Base-by-base conservation (phyloP, 1,140 invertebrate species). In the Drosophila nigrodunni region DNA sequence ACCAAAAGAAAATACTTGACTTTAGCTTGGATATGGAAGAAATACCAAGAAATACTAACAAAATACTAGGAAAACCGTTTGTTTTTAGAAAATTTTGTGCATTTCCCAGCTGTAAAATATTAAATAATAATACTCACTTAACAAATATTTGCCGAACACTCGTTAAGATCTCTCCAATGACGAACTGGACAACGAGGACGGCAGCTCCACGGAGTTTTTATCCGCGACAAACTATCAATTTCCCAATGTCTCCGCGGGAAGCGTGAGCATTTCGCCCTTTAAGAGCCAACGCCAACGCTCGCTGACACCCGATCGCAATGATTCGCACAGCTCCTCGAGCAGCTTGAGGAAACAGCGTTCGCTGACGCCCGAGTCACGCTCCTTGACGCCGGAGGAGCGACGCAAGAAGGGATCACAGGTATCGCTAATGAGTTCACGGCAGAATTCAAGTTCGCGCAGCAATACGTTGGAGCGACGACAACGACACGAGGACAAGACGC, bases 81-180 rank as follows among this genome's bases (percentile, higher is more conserved):
- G 7, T 39, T 39, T 39, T 39, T 9, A 39, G n/a, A 1, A 10
- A 10, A 1, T 39, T 39, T 39, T 39, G 7, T 39, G 6, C 25
- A 30, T 5, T 5, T 30, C 25, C 25, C 6, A 30, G 18, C 18
- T 21, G 18, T 25, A 11, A 37, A 8, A 50, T 61, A 11, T 39
- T 1, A 8, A 21, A 46, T 7, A n/a, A 25, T n/a, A 49, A 21
- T 52, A 15, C 30, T 39, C 2, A 4, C 3, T 6, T 43, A 3
- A 13, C n/a, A 43, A 3, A 30, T 11, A 39, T 43, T 52, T 59
- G 15, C 25, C 61, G 13, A 21, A 21, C 18, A 21, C 18, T 4
- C 25, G 3, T 7, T 7, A 52, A 92, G 92, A 92, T 81, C 88
- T 92, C 6, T 92, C 92, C 7, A 92, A 92, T 13, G 92, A 92